A percentile compares a stretch with the other conserved stretches of the same genome.
Evolutionary conservation across 1,140 invertebrate genomes (phyloP).

Genomic region (Cydia splendana): DNA sequence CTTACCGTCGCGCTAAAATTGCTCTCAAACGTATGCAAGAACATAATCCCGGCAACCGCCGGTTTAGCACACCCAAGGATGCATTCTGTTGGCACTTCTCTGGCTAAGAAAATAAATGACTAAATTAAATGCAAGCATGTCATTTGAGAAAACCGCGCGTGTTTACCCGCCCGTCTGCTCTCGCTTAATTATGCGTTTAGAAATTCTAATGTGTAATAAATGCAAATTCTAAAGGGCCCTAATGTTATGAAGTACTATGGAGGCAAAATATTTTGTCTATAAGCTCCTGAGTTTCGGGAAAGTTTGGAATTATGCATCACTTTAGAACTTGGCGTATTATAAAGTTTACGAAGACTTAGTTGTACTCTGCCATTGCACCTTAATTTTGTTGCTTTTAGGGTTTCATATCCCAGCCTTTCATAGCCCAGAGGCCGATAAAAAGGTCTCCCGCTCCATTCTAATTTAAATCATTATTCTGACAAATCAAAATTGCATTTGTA

Average conservation of each 20-base stretch:
- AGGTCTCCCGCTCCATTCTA: no score
- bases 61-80: constrained; percentile 7
- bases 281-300: constrained; percentile 37
- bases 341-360: constrained; percentile 36
- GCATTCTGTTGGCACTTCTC: constrained; percentile 2
- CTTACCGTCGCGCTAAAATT: constrained; percentile 10
- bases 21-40: not conserved
- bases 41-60: not conserved
- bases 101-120: constrained; percentile 14
- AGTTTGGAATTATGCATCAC: constrained; percentile 22
- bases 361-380: not conserved
- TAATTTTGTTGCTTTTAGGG: constrained; percentile 13
- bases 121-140: constrained; percentile 12
- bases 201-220: constrained; percentile 62
- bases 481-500: no score
- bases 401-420: not conserved
- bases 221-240: constrained; percentile 61
- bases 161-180: constrained; percentile 24
- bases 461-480: no score
- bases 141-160: constrained; percentile 37
- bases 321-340: constrained; percentile 33
- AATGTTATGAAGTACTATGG: constrained; percentile 49
- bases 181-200: constrained; percentile 55
- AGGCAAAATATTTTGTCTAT: constrained; percentile 59
- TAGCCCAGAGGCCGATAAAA: no score